Evolutionary conservation across 2,888 invertebrate species (phyloP), one percentile per base, ranked within the genome.

Genomic region (Himalopsyche tibetana): DNA sequence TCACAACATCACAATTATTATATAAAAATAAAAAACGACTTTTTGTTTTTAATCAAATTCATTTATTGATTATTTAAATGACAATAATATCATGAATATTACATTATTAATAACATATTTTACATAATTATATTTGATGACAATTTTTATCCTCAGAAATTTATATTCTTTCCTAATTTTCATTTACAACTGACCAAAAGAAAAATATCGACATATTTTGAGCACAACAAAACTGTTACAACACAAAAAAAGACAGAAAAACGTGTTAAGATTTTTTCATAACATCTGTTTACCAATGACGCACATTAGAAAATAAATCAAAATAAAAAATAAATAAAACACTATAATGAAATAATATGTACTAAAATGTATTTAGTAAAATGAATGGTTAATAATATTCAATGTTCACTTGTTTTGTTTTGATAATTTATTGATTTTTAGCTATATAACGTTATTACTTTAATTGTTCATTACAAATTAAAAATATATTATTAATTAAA

Each of bases 221-320:
- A 63, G 11, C 28, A 28, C 6, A 63, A 9, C 28, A n/a, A 19
- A 63, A 63, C 8, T 8, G n/a, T 19, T 4, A 19, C 63, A 63
- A 63, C n/a, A 56, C n/a, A 56, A 56, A 17, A 56, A n/a, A 56
- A 19, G 11, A 19, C 63, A 63, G 63, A 63, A 19, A 19, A 19
- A 8, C 15, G 12, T 8, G 19, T 9, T 19, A 19, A 63, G 6
- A 19, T n/a, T 63, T 63, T 63, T 63, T 15, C 63, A 63, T 15
- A 19, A 5, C 63, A 63, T 28, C 63, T 63, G 8, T 63, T 63
- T 28, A 80, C 80, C 40, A 36, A 80, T 36, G 38, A 80, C 80
- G 55, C 74, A 79, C 69, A 85, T 19, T 74, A 79, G 15, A 84
- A n/a, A 74, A 63, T 63, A 63, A 63, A 63, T 63, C 63, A 63